Conservation (phyloP, 1,140 invertebrate species). For the Bombus confusus region DNA sequence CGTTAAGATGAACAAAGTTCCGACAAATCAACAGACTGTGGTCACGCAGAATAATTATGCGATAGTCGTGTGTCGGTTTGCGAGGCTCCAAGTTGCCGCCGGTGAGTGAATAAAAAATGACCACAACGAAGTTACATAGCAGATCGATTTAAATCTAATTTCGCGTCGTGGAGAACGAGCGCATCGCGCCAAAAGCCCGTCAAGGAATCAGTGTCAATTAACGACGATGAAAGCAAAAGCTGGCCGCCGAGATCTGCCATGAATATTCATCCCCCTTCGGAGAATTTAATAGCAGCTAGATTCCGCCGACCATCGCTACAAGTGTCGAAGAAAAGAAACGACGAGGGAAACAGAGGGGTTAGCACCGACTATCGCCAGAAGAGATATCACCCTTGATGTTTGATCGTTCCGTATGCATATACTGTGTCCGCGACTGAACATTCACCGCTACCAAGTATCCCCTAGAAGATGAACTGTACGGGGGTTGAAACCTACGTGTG, state of each 20-base stretch:
- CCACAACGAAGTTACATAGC: slow-evolving; percentile 63
- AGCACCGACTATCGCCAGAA: neutral
- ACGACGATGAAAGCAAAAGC: slow-evolving; percentile 69
- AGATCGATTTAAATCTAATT: slow-evolving; percentile 69
- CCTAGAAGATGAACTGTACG: slow-evolving; percentile 26
- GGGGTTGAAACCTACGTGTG: neutral
- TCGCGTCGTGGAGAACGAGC: slow-evolving; percentile 43
- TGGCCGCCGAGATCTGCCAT: slow-evolving; percentile 59
- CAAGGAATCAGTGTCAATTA: slow-evolving; percentile 71
- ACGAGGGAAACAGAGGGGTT: slow-evolving; percentile 29
- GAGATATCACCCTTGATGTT: slow-evolving; percentile 16
- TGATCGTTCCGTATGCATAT: slow-evolving; percentile 3
- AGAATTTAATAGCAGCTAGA: slow-evolving; percentile 64
- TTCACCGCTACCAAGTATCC: slow-evolving; percentile 29
- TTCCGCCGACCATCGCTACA: slow-evolving; percentile 25
- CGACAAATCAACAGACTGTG: slow-evolving; percentile 1
- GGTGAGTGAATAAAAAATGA: slow-evolving; percentile 57
- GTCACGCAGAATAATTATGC: slow-evolving; percentile 42
- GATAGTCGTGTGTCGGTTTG: slow-evolving; percentile 30
- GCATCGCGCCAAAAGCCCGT: slow-evolving; percentile 54
- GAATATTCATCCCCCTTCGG: slow-evolving; percentile 65
- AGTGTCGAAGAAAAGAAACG: slow-evolving; percentile 59
- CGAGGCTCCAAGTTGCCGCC: neutral
- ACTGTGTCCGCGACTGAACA: slow-evolving; percentile 28
- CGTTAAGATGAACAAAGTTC: neutral